These are phyloP conservation scores for Syrmaticus mikado DNA, from an alignment of 2,113 vertebrate genomes.

Conservation along the genomic window DNA sequence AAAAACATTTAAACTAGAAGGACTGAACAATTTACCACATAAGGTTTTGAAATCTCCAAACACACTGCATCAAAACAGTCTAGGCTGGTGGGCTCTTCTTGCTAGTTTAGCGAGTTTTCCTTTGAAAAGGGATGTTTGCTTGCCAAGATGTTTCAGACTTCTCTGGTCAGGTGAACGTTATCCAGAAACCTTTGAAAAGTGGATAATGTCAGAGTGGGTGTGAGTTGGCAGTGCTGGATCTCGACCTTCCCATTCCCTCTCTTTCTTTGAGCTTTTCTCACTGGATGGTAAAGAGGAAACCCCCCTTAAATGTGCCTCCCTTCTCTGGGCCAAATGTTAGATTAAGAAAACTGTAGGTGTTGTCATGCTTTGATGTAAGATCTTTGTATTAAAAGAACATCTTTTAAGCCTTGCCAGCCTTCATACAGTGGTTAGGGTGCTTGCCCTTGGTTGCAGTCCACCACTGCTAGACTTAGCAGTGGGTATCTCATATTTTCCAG, in stretches of 20 bases:
- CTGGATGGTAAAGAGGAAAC: background rate
- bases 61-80: rapidly evolving
- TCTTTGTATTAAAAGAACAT: background rate
- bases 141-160: background rate
- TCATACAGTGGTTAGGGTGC: background rate
- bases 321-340: background rate
- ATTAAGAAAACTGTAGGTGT: background rate
- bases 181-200: background rate
- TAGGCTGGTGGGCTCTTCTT: background rate
- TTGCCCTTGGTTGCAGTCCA: background rate
- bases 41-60: background rate
- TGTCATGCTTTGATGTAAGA: background rate
- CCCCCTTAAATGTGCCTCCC: background rate
- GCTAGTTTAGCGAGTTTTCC: rapidly evolving
- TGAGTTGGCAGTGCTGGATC: background rate
- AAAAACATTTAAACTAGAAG: background rate
- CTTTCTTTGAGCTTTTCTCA: background rate
- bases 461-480: background rate
- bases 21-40: background rate
- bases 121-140: background rate
- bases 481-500: rapidly evolving
- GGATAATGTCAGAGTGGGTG: background rate
- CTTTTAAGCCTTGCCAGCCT: background rate
- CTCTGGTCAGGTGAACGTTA: background rate
- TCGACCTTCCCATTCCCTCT: background rate